Conservation (phyloP, 2,797 vertebrate genomes). For the Lophotriccus pileatus region DNA sequence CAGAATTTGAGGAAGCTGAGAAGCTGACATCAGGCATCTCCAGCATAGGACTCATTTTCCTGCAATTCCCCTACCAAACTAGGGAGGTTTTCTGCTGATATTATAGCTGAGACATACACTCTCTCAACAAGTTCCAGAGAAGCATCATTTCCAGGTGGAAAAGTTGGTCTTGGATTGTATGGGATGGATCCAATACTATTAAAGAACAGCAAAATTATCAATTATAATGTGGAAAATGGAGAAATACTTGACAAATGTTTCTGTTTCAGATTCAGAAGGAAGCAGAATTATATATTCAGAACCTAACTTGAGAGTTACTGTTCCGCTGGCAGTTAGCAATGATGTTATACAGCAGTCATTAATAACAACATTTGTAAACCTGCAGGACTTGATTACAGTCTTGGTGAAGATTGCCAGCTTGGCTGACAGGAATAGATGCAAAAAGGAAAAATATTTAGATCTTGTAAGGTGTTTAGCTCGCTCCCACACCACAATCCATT, state of each 20-base stretch:
- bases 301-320: neutral
- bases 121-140: neutral
- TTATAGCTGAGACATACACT: neutral
- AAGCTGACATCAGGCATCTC: neutral
- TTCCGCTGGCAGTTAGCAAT: conserved; percentile 3
- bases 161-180: neutral
- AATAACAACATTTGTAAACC: conserved; percentile 19
- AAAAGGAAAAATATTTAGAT: conserved; percentile 47
- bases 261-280: conserved; percentile 27
- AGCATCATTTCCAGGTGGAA: conserved; percentile 8
- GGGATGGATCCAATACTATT: neutral
- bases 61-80: neutral
- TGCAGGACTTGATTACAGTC: conserved; percentile 14
- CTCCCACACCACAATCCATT: conserved; percentile 10
- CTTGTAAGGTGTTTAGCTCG: neutral
- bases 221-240: neutral
- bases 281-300: neutral
- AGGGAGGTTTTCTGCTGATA: neutral
- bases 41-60: neutral
- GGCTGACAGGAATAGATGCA: conserved; percentile 29
- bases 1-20: neutral
- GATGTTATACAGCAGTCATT: conserved; percentile 40
- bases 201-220: conserved; percentile 3
- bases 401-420: conserved; percentile 34
- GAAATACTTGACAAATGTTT: conserved; percentile 13